These are phyloP conservation scores for Ephialtes manifestator DNA, from an alignment of 2,888 invertebrate species.

Conservation along the genomic window DNA sequence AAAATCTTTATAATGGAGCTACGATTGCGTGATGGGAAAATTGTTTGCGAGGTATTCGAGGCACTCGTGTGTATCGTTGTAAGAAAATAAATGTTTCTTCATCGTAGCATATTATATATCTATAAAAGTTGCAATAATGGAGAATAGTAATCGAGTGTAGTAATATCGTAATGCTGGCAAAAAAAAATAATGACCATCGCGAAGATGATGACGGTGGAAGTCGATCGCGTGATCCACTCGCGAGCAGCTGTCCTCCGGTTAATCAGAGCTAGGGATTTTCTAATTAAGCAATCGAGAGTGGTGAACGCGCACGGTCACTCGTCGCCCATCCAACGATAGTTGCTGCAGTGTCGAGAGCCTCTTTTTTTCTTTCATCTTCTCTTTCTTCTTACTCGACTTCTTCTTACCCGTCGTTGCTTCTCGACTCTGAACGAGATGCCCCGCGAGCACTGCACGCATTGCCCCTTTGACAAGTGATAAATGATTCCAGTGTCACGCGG, in stretches of 20 bases:
- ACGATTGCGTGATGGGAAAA: constrained; percentile 26
- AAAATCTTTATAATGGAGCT: background rate
- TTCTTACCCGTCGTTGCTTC: constrained; percentile 47
- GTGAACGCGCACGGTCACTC: constrained; percentile 34
- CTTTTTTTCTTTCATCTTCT: constrained; percentile 5
- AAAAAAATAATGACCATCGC: background rate
- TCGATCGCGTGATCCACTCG: constrained; percentile 60
- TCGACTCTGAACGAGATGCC: constrained; percentile 41
- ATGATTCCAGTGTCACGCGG: constrained; percentile 68
- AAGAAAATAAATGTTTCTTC: background rate
- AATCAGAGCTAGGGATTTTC: constrained; percentile 68
- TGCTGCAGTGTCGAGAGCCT: background rate
- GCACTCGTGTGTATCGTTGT: background rate
- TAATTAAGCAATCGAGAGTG: constrained; percentile 67
- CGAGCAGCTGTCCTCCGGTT: constrained; percentile 56
- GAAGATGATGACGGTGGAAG: constrained; percentile 16
- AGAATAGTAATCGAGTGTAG: constrained; percentile 9
- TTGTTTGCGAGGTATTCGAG: constrained; percentile 2
- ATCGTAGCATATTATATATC: background rate
- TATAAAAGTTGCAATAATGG: constrained; percentile 17
- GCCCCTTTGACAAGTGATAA: constrained; percentile 66
- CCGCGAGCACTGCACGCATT: constrained; percentile 45
- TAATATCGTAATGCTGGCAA: background rate
- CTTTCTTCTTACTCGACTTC: constrained; percentile 44
- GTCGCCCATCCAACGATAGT: constrained; percentile 28